phyloP scores from a whole-genome alignment of 2,113 vertebrate species.

The Carollia perspicillata region DNA sequence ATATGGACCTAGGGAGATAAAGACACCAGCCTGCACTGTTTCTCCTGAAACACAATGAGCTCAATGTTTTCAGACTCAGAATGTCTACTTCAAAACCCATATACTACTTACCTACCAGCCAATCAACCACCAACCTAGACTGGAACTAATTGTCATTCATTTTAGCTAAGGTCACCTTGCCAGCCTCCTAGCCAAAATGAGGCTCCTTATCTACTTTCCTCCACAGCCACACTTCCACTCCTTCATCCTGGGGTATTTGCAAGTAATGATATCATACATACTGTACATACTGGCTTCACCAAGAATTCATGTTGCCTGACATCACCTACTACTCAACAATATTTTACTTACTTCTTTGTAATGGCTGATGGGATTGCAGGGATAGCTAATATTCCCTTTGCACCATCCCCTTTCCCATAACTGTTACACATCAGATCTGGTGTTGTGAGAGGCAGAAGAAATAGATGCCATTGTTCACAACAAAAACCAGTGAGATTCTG shows the following conservation, averaged over 20 bases:
- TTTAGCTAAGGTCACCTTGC: neutral
- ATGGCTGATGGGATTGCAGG: neutral
- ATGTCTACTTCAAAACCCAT: neutral
- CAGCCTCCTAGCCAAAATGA: neutral
- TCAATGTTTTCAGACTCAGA: neutral
- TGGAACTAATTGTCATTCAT: neutral
- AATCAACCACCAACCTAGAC: neutral
- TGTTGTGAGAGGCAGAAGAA: neutral
- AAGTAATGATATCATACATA: neutral
- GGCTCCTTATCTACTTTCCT: neutral
- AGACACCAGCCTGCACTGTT: neutral
- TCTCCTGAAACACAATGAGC: neutral
- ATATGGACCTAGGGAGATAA: neutral
- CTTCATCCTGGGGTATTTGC: neutral
- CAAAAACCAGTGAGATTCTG: neutral
- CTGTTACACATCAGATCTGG: neutral
- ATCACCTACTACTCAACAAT: neutral
- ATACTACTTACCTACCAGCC: neutral
- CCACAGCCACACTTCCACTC: neutral
- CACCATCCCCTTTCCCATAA: neutral
- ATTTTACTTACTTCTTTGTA: neutral
- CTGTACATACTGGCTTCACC: neutral
- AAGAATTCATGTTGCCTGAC: neutral
- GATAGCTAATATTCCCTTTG: neutral
- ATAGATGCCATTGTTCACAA: neutral